Conservation (phyloP, 2,888 invertebrate genomes). For the Galerucella calmariensis region DNA sequence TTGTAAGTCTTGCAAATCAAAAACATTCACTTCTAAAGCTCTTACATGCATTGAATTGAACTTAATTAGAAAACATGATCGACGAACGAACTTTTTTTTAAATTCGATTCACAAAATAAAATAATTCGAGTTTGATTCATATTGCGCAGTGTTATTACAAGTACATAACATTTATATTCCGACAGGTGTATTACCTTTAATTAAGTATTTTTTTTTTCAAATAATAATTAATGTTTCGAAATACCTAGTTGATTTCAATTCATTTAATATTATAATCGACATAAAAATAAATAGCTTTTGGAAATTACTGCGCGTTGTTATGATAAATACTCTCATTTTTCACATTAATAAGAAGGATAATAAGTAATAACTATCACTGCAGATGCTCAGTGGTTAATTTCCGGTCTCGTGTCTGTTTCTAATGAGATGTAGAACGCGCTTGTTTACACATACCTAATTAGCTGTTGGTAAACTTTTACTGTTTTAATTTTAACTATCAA, state of each 20-base stretch:
- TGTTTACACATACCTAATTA: slow-evolving; percentile 14
- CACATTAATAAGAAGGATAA: slow-evolving; percentile 1
- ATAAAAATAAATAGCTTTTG: slow-evolving; percentile 2
- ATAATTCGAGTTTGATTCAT: too few species aligned
- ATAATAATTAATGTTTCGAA: background rate
- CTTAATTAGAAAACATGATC: too few species aligned
- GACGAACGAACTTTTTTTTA: too few species aligned
- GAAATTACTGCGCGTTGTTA: background rate
- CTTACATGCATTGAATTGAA: too few species aligned
- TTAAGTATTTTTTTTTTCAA: too few species aligned
- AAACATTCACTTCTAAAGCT: too few species aligned
- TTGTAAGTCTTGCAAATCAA: too few species aligned
- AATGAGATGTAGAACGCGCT: slow-evolving; percentile 4
- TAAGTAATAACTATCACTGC: slow-evolving; percentile 3
- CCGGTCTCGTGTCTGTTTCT: slow-evolving; percentile 19
- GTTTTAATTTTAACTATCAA: too few species aligned
- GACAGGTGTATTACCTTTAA: too few species aligned
- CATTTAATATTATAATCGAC: background rate
- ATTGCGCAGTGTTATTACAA: too few species aligned
- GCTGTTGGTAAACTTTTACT: background rate
- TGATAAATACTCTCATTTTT: slow-evolving; percentile 9
- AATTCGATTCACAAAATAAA: too few species aligned
- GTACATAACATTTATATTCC: too few species aligned
- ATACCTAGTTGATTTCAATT: background rate
- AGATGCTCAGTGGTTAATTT: slow-evolving; percentile 15